Evolutionary conservation across 2,797 vertebrate genomes (phyloP).

Genomic region (Thalassophryne amazonica): DNA sequence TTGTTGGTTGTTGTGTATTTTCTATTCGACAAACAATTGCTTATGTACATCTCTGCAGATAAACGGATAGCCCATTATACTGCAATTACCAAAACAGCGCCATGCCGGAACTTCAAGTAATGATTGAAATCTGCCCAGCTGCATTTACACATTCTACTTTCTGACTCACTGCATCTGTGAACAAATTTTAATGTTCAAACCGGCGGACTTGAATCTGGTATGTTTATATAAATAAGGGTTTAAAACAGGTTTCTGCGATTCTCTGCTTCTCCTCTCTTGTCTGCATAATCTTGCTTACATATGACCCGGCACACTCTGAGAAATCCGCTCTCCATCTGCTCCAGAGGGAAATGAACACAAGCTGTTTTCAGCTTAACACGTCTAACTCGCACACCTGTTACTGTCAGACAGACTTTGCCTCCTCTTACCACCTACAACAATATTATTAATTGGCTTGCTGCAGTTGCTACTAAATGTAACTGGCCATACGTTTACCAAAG

Average conservation of each 20-base stretch:
- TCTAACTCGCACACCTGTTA: constrained; percentile 70
- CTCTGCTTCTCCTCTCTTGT: constrained; percentile 27
- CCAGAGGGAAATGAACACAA: constrained; percentile 60
- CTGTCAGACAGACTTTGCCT: constrained; percentile 50
- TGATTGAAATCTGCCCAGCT: constrained; percentile 64
- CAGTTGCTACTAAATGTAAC: constrained; percentile 58
- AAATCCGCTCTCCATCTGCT: constrained; percentile 70
- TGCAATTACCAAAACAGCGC: constrained; percentile 58
- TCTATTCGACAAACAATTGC: constrained; percentile 50
- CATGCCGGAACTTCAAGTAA: constrained; percentile 60
- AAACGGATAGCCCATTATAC: constrained; percentile 60
- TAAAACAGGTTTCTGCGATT: constrained; percentile 42
- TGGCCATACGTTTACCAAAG: constrained; percentile 50
- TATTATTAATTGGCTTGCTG: constrained; percentile 60
- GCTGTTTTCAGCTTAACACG: constrained; percentile 69
- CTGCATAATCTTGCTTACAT: constrained; percentile 56
- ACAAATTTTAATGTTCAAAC: constrained; percentile 52
- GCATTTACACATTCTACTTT: constrained; percentile 46
- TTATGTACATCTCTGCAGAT: constrained; percentile 55
- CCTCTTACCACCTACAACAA: constrained; percentile 54
- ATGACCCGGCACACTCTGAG: constrained; percentile 52
- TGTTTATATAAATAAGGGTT: constrained; percentile 50
- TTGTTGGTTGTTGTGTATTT: constrained; percentile 35
- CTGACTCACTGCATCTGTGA: constrained; percentile 45
- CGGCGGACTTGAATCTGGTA: constrained; percentile 42